Evolutionary conservation across 2,888 invertebrate genomes (phyloP).

Genomic region (Drosophila prolongata): DNA sequence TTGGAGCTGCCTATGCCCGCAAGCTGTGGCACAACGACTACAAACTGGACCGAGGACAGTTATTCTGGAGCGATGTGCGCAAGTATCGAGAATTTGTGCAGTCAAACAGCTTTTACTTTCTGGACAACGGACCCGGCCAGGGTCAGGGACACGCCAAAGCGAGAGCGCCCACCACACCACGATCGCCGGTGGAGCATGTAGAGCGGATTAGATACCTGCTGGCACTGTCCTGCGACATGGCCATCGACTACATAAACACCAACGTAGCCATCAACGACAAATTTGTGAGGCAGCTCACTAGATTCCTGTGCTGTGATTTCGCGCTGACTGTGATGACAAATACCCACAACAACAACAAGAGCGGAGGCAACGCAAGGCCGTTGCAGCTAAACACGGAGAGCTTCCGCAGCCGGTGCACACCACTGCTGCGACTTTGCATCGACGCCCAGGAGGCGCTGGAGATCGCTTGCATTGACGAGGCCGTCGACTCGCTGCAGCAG

Average conservation of each 20-base stretch:
- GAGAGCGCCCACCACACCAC: constrained; percentile 35
- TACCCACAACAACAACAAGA: constrained; percentile 37
- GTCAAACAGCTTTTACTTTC: constrained; percentile 72
- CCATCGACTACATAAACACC: constrained; percentile 82
- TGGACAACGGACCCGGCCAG: constrained; percentile 59
- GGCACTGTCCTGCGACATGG: constrained; percentile 73
- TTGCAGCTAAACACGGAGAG: constrained; percentile 63
- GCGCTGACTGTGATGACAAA: constrained; percentile 66
- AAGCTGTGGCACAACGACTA: constrained; percentile 78
- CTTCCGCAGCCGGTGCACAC: constrained; percentile 76
- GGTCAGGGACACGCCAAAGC: constrained; percentile 24
- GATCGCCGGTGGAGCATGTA: constrained; percentile 68
- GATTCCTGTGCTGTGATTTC: constrained; percentile 83
- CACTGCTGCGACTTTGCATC: constrained; percentile 77
- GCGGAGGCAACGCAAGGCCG: constrained; percentile 32
- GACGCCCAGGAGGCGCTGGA: constrained; percentile 79
- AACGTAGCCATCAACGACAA: constrained; percentile 80
- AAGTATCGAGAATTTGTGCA: constrained; percentile 71
- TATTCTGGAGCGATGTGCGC: constrained; percentile 67
- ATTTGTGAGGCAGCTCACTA: constrained; percentile 80
- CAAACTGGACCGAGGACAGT: constrained; percentile 73
- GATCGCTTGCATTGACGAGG: constrained; percentile 78
- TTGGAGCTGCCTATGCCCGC: constrained; percentile 78
- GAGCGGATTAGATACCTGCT: constrained; percentile 77
- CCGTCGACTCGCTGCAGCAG: constrained; percentile 70